These are phyloP conservation scores for Brachionichthys hirsutus DNA, from an alignment of 2,113 vertebrate species.

Conservation along the genomic window DNA sequence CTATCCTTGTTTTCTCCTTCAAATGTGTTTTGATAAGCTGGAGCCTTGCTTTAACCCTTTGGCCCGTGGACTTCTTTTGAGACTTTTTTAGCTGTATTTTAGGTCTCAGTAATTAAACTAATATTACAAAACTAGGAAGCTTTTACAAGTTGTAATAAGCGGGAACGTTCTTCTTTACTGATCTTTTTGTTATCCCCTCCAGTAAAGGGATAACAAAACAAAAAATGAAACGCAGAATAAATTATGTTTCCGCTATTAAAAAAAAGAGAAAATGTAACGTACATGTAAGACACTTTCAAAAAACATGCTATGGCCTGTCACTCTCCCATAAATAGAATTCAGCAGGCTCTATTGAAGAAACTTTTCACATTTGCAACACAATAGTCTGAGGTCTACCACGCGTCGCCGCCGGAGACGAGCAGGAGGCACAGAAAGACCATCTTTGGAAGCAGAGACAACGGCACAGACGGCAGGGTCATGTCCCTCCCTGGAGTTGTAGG, in stretches of 20 bases:
- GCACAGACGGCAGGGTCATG: constrained; percentile 32
- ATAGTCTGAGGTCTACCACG: constrained; percentile 72
- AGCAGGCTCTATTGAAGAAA: constrained; percentile 58
- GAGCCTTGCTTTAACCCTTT: background rate
- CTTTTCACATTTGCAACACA: constrained; percentile 68
- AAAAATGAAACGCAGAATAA: constrained; percentile 10
- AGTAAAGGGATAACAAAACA: too few species aligned
- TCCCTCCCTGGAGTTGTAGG: constrained; percentile 45
- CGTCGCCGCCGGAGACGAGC: constrained; percentile 48
- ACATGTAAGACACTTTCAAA: constrained; percentile 32
- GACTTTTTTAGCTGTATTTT: too few species aligned
- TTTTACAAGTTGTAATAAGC: too few species aligned
- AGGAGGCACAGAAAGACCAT: constrained; percentile 43
- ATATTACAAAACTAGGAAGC: too few species aligned
- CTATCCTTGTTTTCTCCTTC: too few species aligned
- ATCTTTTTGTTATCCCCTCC: background rate
- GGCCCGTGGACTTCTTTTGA: too few species aligned
- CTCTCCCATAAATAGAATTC: constrained; percentile 59
- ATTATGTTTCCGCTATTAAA: constrained; percentile 18
- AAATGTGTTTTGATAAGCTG: background rate
- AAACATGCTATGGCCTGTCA: constrained; percentile 26
- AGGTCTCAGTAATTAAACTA: too few species aligned
- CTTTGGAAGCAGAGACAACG: constrained; percentile 3
- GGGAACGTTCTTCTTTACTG: too few species aligned
- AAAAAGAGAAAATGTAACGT: constrained; percentile 33